phyloP scores from a whole-genome alignment of 2,113 vertebrate genomes.

The Pseudorectes ferrugineus region DNA sequence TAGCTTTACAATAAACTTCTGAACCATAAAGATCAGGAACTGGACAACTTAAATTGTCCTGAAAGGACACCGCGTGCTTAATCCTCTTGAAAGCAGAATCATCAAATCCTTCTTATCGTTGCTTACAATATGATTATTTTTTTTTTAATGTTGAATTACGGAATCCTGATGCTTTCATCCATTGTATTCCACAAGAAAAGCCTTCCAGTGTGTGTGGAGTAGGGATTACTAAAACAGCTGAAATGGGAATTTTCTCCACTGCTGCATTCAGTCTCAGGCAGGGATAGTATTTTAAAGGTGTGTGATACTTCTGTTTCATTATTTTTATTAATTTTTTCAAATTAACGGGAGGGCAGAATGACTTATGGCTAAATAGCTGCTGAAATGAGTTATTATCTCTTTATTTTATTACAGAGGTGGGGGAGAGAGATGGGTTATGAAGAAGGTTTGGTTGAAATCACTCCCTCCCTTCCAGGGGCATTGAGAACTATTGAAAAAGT shows the following conservation, averaged over 20 bases:
- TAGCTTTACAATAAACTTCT: slow-evolving; percentile 7
- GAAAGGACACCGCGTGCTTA: not conserved
- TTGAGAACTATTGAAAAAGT: not conserved
- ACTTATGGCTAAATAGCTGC: not conserved
- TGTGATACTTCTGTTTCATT: not conserved
- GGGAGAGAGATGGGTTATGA: not conserved
- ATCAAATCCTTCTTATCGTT: not conserved
- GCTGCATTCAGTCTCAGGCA: not conserved
- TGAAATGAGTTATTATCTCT: not conserved
- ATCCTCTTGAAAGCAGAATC: not conserved
- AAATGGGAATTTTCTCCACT: not conserved
- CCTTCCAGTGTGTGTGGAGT: not conserved
- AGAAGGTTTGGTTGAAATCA: not conserved
- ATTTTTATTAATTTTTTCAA: not conserved
- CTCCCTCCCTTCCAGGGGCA: not conserved
- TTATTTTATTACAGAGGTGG: not conserved
- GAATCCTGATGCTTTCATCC: not conserved
- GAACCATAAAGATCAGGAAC: not conserved
- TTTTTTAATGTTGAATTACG: not conserved
- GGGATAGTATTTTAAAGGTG: not conserved
- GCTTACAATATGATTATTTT: not conserved
- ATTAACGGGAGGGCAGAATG: not conserved
- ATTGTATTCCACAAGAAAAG: not conserved
- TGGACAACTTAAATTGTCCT: not conserved
- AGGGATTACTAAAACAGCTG: not conserved